Evolutionary conservation across 2,888 invertebrate genomes (phyloP), one percentile per base, ranked within the genome.

Genomic region (Dynastes maya): DNA sequence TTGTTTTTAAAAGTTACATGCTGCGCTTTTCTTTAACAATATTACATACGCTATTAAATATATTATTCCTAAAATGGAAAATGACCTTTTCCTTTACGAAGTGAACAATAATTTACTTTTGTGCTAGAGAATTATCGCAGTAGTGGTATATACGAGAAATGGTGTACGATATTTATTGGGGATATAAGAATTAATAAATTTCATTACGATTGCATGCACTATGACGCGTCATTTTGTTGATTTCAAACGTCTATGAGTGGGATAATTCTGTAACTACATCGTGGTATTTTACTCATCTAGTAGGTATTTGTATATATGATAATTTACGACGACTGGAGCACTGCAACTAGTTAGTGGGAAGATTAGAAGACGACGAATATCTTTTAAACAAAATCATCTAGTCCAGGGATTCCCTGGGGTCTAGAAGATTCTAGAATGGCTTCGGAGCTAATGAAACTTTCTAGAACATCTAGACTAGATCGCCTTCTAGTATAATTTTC

Each of bases 101-200:
- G 22, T 16, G 16, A 55, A 22, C 22, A 2, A 22, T 55, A 55
- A 22, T 22, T 55, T 55, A 55, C 53, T 16, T 16, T 8, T 45
- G 45, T 45, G 8, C 8, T 45, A 45, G 22, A 55, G 22, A 55
- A 55, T 55, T 55, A 55, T 55, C 13, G 55, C 2, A 16, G 22
- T 55, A 13, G 16, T 16, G 22, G 22, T 22, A 22, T 1, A 2
- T 53, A 6, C 3, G 53, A 13, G 53, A 13, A 53, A 53, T 53
- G 53, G 53, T n/a, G 53, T 13, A 32, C 32, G 53, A 16, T 53
- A 13, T 53, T 53, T 53, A 53, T 53, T 53, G 53, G 16, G n/a
- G 53, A 53, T 53, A 16, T 53, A 32, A 53, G 53, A 53, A 53
- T 53, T 53, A 53, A 53, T 53, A 53, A 53, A 53, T 53, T 53